A percentile compares a stretch with the other conserved stretches of the same genome.
Evolutionary conservation across 1,140 invertebrate genomes (phyloP).

Genomic region (Belonocnema kinseyi): DNA sequence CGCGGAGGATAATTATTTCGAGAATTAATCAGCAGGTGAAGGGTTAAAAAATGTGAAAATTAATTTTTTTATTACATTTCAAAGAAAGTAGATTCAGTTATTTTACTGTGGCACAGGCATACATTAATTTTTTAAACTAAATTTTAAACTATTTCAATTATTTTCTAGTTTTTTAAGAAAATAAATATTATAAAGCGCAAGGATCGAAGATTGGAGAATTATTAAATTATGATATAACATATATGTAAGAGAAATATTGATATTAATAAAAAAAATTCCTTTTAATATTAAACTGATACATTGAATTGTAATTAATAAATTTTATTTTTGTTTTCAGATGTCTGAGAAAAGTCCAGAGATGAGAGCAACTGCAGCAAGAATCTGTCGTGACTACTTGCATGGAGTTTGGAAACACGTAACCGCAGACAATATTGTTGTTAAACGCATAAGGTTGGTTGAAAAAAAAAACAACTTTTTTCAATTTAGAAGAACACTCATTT

Average conservation of each 20-base stretch:
- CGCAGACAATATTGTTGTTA: conserved; percentile 84
- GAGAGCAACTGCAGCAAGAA: conserved; percentile 86
- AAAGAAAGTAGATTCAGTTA: neutral
- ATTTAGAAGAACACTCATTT: conserved; percentile 31
- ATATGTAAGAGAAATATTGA: too few species aligned
- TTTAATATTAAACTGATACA: too few species aligned
- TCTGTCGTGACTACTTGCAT: conserved; percentile 90
- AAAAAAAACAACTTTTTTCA: conserved; percentile 37
- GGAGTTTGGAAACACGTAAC: conserved; percentile 91
- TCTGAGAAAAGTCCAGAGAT: conserved; percentile 81
- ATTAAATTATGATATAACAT: too few species aligned
- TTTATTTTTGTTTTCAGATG: conserved; percentile 68
- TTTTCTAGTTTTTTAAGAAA: too few species aligned
- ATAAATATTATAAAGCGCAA: too few species aligned
- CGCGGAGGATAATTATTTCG: neutral
- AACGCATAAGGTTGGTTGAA: conserved; percentile 84
- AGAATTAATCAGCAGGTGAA: neutral
- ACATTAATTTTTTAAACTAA: too few species aligned
- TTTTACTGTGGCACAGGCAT: too few species aligned
- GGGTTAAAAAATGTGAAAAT: neutral
- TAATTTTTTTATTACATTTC: neutral
- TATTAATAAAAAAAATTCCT: too few species aligned
- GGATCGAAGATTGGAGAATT: too few species aligned
- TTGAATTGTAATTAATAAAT: neutral
- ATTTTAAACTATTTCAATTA: too few species aligned